phyloP scores from a whole-genome alignment of 1,140 invertebrate genomes.

The Heliconius hermathena region DNA sequence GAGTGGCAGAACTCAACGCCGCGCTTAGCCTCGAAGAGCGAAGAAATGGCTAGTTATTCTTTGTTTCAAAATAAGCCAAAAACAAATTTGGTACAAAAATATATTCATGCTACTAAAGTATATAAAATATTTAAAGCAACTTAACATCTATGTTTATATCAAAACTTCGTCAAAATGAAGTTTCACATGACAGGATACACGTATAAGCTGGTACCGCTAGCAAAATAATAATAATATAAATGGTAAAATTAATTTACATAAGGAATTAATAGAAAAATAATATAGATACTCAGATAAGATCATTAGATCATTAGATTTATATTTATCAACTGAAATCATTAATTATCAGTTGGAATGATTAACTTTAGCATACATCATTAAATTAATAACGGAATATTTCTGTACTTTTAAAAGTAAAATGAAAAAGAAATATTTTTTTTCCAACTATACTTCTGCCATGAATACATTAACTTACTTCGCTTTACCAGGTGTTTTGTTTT shows the following conservation, averaged over 20 bases:
- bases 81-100: not conserved
- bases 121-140: not conserved
- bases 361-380: not conserved
- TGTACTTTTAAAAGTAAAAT: not conserved
- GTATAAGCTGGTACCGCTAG: not conserved
- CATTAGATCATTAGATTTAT: too few relatives aligned
- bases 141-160: not conserved
- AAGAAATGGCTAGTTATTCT: too few relatives aligned
- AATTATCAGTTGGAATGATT: too few relatives aligned
- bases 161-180: slow-evolving; percentile 1
- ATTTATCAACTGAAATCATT: too few relatives aligned
- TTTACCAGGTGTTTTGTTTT: slow-evolving; percentile 10
- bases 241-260: not conserved
- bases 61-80: not conserved
- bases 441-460: not conserved
- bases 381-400: not conserved
- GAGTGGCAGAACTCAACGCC: too few relatives aligned
- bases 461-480: slow-evolving; percentile 13
- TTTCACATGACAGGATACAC: not conserved
- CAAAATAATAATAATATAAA: not conserved
- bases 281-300: not conserved
- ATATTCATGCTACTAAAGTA: not conserved
- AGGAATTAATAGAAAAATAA: not conserved
- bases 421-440: not conserved
- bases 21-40: too few relatives aligned